phyloP scores from a whole-genome alignment of 1,140 invertebrate genomes.

The Hylaeus volcanicus region DNA sequence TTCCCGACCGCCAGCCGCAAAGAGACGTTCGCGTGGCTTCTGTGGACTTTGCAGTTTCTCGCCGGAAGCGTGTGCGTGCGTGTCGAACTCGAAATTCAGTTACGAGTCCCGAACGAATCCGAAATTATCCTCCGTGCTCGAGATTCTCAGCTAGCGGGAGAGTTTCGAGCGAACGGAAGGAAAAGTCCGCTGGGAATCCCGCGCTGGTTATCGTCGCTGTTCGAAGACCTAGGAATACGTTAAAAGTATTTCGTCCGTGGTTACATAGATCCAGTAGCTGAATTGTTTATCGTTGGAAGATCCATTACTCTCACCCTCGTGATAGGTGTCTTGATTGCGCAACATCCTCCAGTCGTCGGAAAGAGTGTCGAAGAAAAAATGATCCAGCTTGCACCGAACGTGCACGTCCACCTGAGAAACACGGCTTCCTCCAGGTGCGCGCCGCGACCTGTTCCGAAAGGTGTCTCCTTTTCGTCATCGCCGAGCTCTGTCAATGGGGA shows the following conservation, averaged over 20 bases:
- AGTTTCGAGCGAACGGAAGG: not conserved
- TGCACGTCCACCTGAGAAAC: constrained; percentile 11
- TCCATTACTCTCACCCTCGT: too few relatives aligned
- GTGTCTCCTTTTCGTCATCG: constrained; percentile 7
- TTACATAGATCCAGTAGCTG: too few relatives aligned
- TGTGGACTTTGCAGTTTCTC: constrained; percentile 54
- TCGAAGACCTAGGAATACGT: too few relatives aligned
- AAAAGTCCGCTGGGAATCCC: not conserved
- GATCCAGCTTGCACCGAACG: not conserved
- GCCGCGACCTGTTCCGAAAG: constrained; percentile 46
- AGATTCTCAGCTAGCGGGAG: not conserved
- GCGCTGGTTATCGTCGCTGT: too few relatives aligned
- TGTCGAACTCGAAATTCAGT: constrained; percentile 25
- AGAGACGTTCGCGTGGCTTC: constrained; percentile 69
- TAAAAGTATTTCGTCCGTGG: too few relatives aligned
- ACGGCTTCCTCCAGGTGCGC: constrained; percentile 49
- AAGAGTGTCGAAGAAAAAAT: not conserved
- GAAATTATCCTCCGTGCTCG: not conserved
- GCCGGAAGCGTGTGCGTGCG: not conserved
- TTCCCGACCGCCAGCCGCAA: constrained; percentile 19
- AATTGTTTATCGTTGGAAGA: too few relatives aligned
- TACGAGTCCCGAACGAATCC: not conserved
- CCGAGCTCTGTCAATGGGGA: constrained; percentile 44
- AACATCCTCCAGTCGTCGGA: not conserved
- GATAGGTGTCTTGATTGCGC: too few relatives aligned